Percentiles rank a stretch among this genome's conserved stretches.
Evolutionary conservation across 2,888 invertebrate genomes (phyloP).

Genomic region (Nephrocerus scutellatus): DNA sequence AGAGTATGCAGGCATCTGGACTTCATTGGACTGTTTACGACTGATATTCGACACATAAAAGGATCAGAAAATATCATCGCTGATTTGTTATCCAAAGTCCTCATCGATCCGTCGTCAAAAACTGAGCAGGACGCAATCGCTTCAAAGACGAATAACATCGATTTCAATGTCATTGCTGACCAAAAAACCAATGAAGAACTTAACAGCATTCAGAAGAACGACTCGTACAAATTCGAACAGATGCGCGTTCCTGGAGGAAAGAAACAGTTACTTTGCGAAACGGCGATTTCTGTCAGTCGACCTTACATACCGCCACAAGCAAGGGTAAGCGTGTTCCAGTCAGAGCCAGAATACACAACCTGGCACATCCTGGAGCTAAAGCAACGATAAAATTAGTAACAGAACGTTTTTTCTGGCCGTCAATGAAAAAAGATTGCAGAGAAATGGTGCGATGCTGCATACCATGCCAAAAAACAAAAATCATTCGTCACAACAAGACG

Average conservation of each 20-base stretch:
- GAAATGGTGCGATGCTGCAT: constrained; percentile 3
- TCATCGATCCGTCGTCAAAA: too few species aligned
- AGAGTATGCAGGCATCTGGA: constrained; percentile 4
- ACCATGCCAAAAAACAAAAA: constrained; percentile 4
- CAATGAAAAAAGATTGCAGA: constrained; percentile 8
- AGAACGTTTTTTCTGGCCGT: constrained; percentile 9
- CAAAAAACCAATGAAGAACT: constrained; percentile 3
- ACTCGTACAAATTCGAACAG: constrained; percentile 2
- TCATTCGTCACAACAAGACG: constrained; percentile 7
- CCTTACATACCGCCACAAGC: constrained; percentile 12
- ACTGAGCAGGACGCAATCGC: constrained; percentile 4
- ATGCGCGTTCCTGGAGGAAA: constrained; percentile 3
- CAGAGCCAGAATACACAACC: constrained; percentile 9
- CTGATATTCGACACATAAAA: constrained; percentile 1
- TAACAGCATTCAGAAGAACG: background rate
- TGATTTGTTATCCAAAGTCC: constrained; percentile 3
- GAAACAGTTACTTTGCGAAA: constrained; percentile 11
- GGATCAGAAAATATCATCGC: constrained; percentile 8
- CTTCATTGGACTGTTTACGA: constrained; percentile 3
- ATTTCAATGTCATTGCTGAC: background rate
- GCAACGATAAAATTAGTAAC: constrained; percentile 4
- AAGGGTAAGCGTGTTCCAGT: constrained; percentile 10
- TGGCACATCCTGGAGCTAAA: constrained; percentile 6
- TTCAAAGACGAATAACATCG: background rate
- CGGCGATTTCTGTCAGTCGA: too few species aligned